Evolutionary conservation across 2,888 invertebrate genomes (phyloP), one percentile per base, ranked within the genome.

Genomic region (Zelleria hepariella): DNA sequence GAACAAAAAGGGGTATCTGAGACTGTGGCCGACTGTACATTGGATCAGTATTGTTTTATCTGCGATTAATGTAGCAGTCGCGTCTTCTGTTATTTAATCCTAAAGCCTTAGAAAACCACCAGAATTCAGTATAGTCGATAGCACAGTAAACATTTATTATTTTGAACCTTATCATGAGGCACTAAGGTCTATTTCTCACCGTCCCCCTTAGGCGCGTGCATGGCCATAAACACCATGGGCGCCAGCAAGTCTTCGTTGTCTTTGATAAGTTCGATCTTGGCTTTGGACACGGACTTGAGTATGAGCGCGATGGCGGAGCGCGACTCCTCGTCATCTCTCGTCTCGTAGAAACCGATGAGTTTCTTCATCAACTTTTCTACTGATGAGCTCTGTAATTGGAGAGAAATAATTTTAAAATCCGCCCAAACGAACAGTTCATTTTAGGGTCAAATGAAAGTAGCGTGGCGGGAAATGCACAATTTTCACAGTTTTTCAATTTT

Each of bases 171-270:
- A 3, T 32, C 6, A 10, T 5, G 10, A 7, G 10, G 2, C 10
- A 32, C 10, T 32, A 7, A 2, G 10, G 32, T 32, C 10, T 32
- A 15, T 42, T n/a, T 1, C 67, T 68, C 64, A 89, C 91, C 92
- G 23, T 92, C 91, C 18, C 90, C 92, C 71, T 93, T 92, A 68
- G 94, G 93, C 20, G 93, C 94, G 71, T 97, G 97, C 95, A 96
- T 97, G 10, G 96, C 98, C 65, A 96, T 92, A 78, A 97, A 98
- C 23, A 95, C 93, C 60, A 97, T 86, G 0, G 98, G 97, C 67
- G 97, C 90, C 8, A 96, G 90, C 25, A 93, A 80, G 7, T 90
- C 91, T 27, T 94, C 92, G 73, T 96, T 94, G 70, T 94, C 92
- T 72, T 94, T 95, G 51, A 97, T 82, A 59, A 95, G 90, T 63